Evolutionary conservation across 1,140 invertebrate genomes (phyloP).

Genomic region (Pogonomyrmex californicus): DNA sequence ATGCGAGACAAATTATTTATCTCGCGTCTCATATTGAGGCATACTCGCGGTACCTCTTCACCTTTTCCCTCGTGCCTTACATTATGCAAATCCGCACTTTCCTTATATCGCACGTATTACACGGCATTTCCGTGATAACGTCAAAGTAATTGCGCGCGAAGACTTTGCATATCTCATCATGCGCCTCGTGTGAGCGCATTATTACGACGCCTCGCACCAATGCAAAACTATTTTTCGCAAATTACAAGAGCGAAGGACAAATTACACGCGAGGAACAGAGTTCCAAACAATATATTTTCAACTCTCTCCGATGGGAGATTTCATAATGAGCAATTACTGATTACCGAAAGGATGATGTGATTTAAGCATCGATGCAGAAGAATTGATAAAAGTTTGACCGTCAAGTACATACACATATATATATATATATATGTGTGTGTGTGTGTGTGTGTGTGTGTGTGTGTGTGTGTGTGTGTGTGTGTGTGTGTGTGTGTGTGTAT

Average conservation of each 20-base stretch:
- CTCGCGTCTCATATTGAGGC: background rate
- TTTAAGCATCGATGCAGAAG: background rate
- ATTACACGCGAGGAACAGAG: background rate
- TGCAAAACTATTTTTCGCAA: background rate
- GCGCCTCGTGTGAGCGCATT: background rate
- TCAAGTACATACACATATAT: background rate
- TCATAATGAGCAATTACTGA: background rate
- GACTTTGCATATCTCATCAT: constrained; percentile 16
- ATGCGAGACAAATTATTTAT: constrained; percentile 14
- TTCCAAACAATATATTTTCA: background rate
- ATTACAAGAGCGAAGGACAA: background rate
- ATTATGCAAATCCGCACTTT: constrained; percentile 50
- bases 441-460: too few relatives aligned
- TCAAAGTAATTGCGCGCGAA: constrained; percentile 34
- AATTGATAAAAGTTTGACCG: constrained; percentile 17
- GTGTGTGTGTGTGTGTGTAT: too few relatives aligned
- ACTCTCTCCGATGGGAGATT: background rate
- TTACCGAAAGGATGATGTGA: constrained; percentile 18
- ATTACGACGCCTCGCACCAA: background rate
- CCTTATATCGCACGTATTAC: constrained; percentile 17
- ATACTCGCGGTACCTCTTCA: background rate
- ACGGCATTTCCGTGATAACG: constrained; percentile 22
- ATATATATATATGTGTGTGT: background rate
- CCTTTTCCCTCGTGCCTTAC: background rate
- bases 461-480: too few relatives aligned